A percentile compares a stretch with the other conserved stretches of the same genome.
Conservation (phyloP, 2,113 vertebrate species). For the Perccottus glenii region DNA sequence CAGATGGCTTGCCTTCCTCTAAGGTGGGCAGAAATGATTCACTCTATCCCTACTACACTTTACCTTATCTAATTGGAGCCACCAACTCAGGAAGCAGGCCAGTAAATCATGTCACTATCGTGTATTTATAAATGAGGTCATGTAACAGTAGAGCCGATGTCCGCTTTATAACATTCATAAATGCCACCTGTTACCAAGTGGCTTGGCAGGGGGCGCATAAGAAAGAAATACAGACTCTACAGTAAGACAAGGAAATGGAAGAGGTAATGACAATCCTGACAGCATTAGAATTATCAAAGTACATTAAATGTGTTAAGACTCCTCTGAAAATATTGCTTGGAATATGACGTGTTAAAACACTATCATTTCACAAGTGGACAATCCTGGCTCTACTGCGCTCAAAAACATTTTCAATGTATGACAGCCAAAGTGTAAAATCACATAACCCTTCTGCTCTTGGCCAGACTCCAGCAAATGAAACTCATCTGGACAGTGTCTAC, state of each 20-base stretch:
- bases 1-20: constrained; percentile 38
- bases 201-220: constrained; percentile 27
- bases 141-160: constrained; percentile 35
- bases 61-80: constrained; percentile 50
- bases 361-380: constrained; percentile 12
- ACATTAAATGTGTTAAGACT: neutral
- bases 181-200: constrained; percentile 49
- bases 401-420: constrained; percentile 5
- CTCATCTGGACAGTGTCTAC: constrained; percentile 24
- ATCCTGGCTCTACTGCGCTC: neutral
- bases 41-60: constrained; percentile 34
- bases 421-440: constrained; percentile 17
- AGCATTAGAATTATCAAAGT: constrained; percentile 8
- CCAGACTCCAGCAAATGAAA: constrained; percentile 17
- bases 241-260: neutral
- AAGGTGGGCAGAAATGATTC: constrained; percentile 37
- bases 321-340: constrained; percentile 10
- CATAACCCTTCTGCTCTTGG: constrained; percentile 23
- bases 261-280: neutral
- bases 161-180: constrained; percentile 44
- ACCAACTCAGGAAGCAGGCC: constrained; percentile 19
- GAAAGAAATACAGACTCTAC: neutral
- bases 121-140: constrained; percentile 63
- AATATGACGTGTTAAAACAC: constrained; percentile 12
- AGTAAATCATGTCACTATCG: constrained; percentile 49